phyloP scores from a whole-genome alignment of 2,113 vertebrate genomes.

The Dolichotis patagonum region DNA sequence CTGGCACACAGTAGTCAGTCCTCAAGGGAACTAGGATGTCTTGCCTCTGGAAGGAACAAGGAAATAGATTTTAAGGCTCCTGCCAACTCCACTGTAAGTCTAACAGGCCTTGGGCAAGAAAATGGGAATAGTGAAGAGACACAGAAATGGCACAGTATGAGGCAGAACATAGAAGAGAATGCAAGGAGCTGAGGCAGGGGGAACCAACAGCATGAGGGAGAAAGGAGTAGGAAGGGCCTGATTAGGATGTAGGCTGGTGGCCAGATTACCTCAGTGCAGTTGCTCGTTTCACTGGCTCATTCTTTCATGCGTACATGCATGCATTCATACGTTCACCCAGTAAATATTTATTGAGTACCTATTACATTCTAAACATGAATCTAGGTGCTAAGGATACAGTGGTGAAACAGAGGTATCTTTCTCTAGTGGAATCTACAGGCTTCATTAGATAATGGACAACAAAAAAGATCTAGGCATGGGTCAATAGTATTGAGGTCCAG shows the following conservation, averaged over 20 bases:
- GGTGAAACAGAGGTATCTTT: too few relatives aligned
- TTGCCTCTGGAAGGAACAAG: not conserved
- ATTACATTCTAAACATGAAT: not conserved
- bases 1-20: not conserved
- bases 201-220: not conserved
- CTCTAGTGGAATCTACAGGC: too few relatives aligned
- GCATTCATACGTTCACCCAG: not conserved
- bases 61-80: not conserved
- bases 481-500: too few relatives aligned
- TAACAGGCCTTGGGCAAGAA: not conserved
- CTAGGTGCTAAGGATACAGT: too few relatives aligned
- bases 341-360: conserved; percentile 13
- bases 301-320: not conserved
- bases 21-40: not conserved
- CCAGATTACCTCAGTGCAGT: not conserved
- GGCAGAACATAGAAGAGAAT: not conserved
- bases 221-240: not conserved
- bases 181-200: not conserved
- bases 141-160: not conserved
- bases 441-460: too few relatives aligned
- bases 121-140: not conserved
- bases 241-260: not conserved
- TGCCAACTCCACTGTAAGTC: not conserved
- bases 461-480: too few relatives aligned
- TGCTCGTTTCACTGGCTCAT: not conserved